Conservation (phyloP, 2,888 invertebrate genomes). For the Heteropelma amictum region DNA sequence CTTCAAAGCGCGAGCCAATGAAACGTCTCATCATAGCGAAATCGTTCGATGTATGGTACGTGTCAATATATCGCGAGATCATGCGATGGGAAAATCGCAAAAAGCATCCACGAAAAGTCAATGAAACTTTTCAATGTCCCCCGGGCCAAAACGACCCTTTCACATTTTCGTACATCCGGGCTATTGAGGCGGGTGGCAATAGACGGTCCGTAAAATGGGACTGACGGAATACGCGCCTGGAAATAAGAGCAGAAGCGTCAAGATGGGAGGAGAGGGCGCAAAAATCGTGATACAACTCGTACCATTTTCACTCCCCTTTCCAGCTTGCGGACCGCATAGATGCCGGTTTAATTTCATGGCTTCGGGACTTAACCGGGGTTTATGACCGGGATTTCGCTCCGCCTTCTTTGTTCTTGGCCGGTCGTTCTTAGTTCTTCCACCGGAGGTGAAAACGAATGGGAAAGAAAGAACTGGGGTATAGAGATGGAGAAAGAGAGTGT, state of each 20-base stretch:
- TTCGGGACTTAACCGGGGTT: constrained; percentile 54
- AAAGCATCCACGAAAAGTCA: constrained; percentile 42
- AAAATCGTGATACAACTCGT: constrained; percentile 1
- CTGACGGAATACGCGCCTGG: too few species aligned
- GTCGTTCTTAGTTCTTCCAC: not conserved
- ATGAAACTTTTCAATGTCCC: constrained; percentile 54
- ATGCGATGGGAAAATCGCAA: constrained; percentile 15
- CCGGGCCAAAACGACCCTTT: not conserved
- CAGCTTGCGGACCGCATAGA: constrained; percentile 3
- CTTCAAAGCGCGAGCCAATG: too few species aligned
- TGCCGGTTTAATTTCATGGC: constrained; percentile 58
- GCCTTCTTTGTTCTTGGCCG: constrained; percentile 42
- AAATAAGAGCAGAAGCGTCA: too few species aligned
- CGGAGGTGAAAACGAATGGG: not conserved
- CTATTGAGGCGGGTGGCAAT: not conserved
- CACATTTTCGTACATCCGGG: not conserved
- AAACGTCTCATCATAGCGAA: not conserved
- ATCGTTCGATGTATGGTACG: not conserved
- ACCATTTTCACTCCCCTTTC: constrained; percentile 16
- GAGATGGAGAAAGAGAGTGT: not conserved
- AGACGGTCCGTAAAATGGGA: not conserved
- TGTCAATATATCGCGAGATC: not conserved
- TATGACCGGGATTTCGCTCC: constrained; percentile 56
- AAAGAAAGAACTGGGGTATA: not conserved
- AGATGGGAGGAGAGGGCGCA: constrained; percentile 7